Evolutionary conservation across 2,888 invertebrate genomes (phyloP).

Genomic region (Xanthorhoe spadicearia): DNA sequence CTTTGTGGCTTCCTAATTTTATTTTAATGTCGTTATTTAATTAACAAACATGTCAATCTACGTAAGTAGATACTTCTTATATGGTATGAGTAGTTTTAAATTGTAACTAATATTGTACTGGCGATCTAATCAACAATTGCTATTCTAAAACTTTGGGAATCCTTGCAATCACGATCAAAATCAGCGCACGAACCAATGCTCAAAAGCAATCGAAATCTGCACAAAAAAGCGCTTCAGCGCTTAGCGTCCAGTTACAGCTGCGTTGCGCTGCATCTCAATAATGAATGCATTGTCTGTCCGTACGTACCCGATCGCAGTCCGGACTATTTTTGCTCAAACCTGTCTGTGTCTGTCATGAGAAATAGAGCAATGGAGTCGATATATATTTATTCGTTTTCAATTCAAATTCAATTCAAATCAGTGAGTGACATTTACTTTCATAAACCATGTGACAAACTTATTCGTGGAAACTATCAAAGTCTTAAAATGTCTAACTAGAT

Average conservation of each 20-base stretch:
- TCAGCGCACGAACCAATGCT: conserved; percentile 1
- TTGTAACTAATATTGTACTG: no score
- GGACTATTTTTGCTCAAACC: conserved; percentile 82
- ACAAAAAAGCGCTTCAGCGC: conserved; percentile 33
- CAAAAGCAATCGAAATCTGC: conserved; percentile 27
- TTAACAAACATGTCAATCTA: no score
- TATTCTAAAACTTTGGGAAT: background rate
- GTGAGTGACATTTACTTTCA: no score
- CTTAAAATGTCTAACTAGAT: no score
- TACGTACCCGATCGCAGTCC: conserved; percentile 66
- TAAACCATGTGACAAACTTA: no score
- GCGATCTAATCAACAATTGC: no score
- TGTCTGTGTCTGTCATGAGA: conserved; percentile 75
- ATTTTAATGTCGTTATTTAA: background rate
- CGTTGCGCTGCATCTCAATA: conserved; percentile 67
- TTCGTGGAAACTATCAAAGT: no score
- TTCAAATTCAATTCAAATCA: no score
- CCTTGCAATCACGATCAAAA: conserved; percentile 11
- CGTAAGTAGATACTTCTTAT: no score
- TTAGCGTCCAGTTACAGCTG: conserved; percentile 44
- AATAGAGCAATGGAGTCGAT: conserved; percentile 53
- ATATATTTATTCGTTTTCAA: no score
- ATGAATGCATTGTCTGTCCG: conserved; percentile 81
- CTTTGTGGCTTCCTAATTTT: background rate
- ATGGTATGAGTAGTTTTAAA: no score